A percentile compares a stretch with the other conserved stretches of the same genome.
Conservation (phyloP, 2,888 invertebrate species). For the Alloplasta piceator region DNA sequence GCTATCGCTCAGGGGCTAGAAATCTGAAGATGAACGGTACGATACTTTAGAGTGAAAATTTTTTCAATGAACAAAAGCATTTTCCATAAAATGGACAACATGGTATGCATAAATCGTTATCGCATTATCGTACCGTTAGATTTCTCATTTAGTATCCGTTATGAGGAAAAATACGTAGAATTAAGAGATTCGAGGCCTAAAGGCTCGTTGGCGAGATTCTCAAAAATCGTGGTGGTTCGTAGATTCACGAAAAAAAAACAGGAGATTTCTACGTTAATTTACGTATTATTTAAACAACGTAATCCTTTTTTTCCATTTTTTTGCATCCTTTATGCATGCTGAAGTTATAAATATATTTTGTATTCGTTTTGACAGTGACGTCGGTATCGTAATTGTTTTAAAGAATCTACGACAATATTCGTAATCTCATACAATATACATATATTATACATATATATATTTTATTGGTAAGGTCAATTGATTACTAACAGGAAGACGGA, state of each 20-base stretch:
- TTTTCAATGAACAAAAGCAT: no score
- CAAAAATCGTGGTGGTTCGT: conserved; percentile 20
- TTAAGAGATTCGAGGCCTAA: conserved; percentile 33
- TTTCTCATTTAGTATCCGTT: conserved; percentile 49
- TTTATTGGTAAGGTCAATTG: not conserved
- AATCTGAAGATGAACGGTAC: no score
- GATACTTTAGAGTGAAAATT: no score
- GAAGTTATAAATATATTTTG: conserved; percentile 35
- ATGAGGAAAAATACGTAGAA: conserved; percentile 18
- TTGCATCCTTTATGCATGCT: not conserved
- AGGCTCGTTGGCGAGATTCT: conserved; percentile 6
- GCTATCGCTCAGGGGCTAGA: no score
- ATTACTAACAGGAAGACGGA: conserved; percentile 23
- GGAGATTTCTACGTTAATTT: conserved; percentile 12
- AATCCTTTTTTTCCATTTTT: not conserved
- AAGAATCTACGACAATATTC: conserved; percentile 57
- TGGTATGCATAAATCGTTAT: no score
- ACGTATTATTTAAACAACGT: conserved; percentile 14
- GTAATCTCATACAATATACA: conserved; percentile 61
- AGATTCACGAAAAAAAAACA: not conserved
- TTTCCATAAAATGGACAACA: no score
- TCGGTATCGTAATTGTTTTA: conserved; percentile 49
- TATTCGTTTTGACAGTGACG: conserved; percentile 31
- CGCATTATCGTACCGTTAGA: not conserved
- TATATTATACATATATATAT: conserved; percentile 29